phyloP scores from a whole-genome alignment of 1,140 invertebrate genomes.

The Nautilus pompilius region DNA sequence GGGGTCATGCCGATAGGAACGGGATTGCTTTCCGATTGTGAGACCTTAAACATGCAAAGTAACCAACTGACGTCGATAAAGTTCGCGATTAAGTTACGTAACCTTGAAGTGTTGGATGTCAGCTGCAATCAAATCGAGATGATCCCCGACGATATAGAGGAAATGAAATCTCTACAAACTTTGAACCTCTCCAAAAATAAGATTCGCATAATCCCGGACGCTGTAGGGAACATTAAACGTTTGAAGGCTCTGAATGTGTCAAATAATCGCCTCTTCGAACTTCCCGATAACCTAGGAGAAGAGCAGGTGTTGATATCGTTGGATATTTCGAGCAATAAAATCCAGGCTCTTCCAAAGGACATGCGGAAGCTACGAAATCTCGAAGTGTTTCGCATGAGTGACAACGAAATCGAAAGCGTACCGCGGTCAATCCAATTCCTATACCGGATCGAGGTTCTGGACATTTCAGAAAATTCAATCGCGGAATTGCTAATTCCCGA shows the following conservation, averaged over 20 bases:
- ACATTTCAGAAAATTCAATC: conserved; percentile 41
- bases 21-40: conserved; percentile 24
- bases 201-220: conserved; percentile 42
- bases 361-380: conserved; percentile 44
- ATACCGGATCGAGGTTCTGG: conserved; percentile 29
- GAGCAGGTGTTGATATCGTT: conserved; percentile 38
- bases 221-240: conserved; percentile 39
- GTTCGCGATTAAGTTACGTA: conserved; percentile 35
- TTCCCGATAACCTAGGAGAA: conserved; percentile 36
- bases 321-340: conserved; percentile 41
- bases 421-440: conserved; percentile 43
- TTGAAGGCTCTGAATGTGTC: conserved; percentile 40
- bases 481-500: conserved; percentile 44
- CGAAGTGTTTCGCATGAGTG: conserved; percentile 35
- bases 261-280: conserved; percentile 34
- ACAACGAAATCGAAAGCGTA: conserved; percentile 45
- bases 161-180: conserved; percentile 41
- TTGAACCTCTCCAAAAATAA: conserved; percentile 45
- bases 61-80: conserved; percentile 43
- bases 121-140: conserved; percentile 43
- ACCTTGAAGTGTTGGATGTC: conserved; percentile 34
- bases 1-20: conserved; percentile 38
- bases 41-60: conserved; percentile 28
- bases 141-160: conserved; percentile 36
- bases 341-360: conserved; percentile 36